These are phyloP conservation scores for Acronicta alni DNA, from an alignment of 2,888 invertebrate genomes.

Conservation along the genomic window DNA sequence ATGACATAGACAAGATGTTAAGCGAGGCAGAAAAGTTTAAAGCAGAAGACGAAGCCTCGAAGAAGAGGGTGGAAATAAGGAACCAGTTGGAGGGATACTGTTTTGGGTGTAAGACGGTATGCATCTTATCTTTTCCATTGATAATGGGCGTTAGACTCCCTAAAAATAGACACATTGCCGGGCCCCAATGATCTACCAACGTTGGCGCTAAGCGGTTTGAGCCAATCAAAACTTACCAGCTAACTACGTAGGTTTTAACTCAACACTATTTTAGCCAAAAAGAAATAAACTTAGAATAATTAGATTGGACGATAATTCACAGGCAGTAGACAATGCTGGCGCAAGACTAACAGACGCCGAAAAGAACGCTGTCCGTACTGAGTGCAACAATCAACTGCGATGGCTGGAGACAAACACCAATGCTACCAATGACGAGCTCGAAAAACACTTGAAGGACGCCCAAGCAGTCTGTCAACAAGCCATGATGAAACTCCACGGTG, in stretches of 20 bases:
- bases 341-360: conserved; percentile 92
- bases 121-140: conserved; percentile 22
- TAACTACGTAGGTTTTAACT: too few species aligned
- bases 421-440: conserved; percentile 94
- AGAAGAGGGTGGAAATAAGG: conserved; percentile 91
- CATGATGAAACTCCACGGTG: conserved; percentile 95
- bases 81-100: conserved; percentile 94
- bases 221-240: too few species aligned
- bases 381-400: conserved; percentile 91
- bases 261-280: too few species aligned
- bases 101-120: conserved; percentile 88
- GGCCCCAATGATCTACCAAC: too few species aligned
- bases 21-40: conserved; percentile 94
- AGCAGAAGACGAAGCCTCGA: conserved; percentile 92
- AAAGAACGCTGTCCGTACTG: conserved; percentile 91
- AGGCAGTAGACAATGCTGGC: conserved; percentile 91
- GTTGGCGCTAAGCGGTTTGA: too few species aligned
- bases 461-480: conserved; percentile 93
- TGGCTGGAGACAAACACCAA: conserved; percentile 95
- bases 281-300: too few species aligned
- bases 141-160: too few species aligned
- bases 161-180: too few species aligned
- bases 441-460: conserved; percentile 93
- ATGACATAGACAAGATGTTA: conserved; percentile 96
- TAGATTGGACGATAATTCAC: conserved; percentile 30